Evolutionary conservation across 2,797 vertebrate species (phyloP), one percentile per base, ranked within the genome.

Genomic region (Microctenopoma stevenorrisi): DNA sequence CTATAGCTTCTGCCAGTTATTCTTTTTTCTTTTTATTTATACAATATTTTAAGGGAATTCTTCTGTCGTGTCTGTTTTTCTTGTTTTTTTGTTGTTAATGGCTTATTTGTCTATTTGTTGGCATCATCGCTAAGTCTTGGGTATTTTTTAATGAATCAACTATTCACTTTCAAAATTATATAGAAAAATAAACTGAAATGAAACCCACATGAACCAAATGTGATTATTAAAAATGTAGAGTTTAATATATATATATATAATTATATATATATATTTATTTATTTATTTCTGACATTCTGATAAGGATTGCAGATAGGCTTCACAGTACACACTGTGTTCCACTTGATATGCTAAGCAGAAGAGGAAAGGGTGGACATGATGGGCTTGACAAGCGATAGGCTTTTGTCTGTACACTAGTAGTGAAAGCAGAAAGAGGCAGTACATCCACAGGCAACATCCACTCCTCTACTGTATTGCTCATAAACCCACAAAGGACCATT

Each of bases 231-330:
- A 95, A 95, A 94, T 90, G 91, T 95, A 94, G 86, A 93, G 89
- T 95, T 95, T 94, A 94, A 94, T 95, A 94, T 94, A 93, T 93
- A 90, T 40, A 12, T 40, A 94, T 86, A 94, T 95, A 94, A 94
- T 92, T 93, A 91, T 42, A 14, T 42, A 86, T 93, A 91, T 42
- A 42, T 42, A 94, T 95, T 93, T 94, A 93, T 88, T 71, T 86
- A 82, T 94, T 91, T 92, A 92, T 93, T 93, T 93, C 89, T 93
- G 93, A 95, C 94, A 95, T 95, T 95, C 94, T 94, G 93, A 93
- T 93, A 89, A 94, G 93, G 93, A 93, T 93, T 94, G 93, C 93
- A 89, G 91, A 90, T 89, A 91, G 93, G 92, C 92, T 89, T 94
- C 92, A 94, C 91, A 93, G 92, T 93, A 93, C 92, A 93, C 82